Percentiles rank a stretch among this genome's conserved stretches.
Evolutionary conservation across 2,797 vertebrate genomes (phyloP).

Genomic region (Anas bahamensis): DNA sequence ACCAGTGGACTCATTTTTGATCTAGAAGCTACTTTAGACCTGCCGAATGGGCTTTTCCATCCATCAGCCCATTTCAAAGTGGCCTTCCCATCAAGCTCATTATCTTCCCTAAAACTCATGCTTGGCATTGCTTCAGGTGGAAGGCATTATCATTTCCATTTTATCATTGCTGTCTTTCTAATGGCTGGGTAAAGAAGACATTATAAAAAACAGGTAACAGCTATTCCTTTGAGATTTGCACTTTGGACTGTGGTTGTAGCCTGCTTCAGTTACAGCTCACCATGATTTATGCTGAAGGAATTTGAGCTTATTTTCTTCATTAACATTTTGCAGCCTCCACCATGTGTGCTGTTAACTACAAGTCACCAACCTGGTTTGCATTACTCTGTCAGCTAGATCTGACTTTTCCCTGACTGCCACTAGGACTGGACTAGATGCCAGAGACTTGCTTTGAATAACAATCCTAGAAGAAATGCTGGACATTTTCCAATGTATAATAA

Average conservation of each 20-base stretch:
- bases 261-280: not conserved
- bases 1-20: not conserved
- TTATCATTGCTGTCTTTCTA: not conserved
- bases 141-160: not conserved
- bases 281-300: conserved; percentile 11
- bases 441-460: not conserved
- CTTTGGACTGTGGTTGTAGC: not conserved
- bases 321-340: not conserved
- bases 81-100: not conserved
- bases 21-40: not conserved
- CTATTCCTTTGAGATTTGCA: not conserved
- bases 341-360: not conserved
- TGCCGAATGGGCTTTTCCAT: not conserved
- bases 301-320: not conserved
- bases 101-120: not conserved
- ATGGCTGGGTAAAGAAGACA: not conserved
- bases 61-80: not conserved
- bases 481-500: conserved; percentile 2
- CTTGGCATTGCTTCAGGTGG: not conserved
- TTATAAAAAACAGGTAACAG: not conserved
- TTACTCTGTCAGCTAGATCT: not conserved
- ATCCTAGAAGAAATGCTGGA: not conserved
- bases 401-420: not conserved
- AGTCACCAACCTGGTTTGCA: not conserved
- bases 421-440: not conserved